phyloP scores from a whole-genome alignment of 2,797 vertebrate species.

The Pyrocephalus nanus region DNA sequence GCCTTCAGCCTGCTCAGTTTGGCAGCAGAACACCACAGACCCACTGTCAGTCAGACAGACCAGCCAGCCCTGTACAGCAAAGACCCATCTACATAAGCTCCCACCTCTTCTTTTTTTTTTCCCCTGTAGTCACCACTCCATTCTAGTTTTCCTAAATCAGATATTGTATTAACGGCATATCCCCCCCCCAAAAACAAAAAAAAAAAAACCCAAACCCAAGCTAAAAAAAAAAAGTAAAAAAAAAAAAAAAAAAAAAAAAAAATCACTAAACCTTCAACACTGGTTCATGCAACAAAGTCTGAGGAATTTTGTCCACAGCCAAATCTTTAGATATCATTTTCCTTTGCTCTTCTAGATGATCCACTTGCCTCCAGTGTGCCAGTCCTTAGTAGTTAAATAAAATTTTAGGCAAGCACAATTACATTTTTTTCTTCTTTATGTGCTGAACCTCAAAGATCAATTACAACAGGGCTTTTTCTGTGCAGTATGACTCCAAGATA shows the following conservation, averaged over 20 bases:
- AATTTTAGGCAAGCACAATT: neutral
- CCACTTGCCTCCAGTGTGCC: neutral
- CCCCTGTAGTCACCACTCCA: neutral
- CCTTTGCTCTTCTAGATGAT: neutral
- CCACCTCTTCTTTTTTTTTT: neutral
- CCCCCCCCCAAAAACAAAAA: neutral
- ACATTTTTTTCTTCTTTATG: constrained; percentile 9
- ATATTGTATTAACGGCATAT: neutral
- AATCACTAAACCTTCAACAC: neutral
- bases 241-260: neutral
- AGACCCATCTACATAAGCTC: neutral
- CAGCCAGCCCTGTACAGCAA: neutral
- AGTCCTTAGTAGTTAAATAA: neutral
- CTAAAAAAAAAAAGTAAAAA: neutral
- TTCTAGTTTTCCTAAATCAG: neutral
- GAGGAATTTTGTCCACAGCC: neutral
- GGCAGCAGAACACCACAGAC: neutral
- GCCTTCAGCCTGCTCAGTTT: neutral
- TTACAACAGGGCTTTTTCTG: neutral
- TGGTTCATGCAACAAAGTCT: neutral
- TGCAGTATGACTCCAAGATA: constrained; percentile 18
- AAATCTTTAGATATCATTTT: neutral
- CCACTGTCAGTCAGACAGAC: neutral
- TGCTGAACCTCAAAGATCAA: constrained; percentile 35
- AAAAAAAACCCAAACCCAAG: neutral